phyloP scores from a whole-genome alignment of 2,113 vertebrate species.

The Oxyruncus cristatus region DNA sequence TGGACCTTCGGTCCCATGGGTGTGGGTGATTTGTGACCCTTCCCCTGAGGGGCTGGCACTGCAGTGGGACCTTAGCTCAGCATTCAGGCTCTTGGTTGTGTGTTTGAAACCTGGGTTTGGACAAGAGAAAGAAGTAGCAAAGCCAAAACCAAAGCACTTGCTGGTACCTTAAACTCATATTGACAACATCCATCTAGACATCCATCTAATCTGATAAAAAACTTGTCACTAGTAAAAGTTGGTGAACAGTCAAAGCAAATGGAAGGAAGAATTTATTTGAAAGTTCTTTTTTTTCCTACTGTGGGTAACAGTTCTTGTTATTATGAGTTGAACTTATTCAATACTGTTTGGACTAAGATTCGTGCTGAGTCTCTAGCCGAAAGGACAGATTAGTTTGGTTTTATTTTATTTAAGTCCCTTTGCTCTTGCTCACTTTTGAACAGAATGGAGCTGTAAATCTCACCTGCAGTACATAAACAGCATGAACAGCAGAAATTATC shows the following conservation, averaged over 20 bases:
- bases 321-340: not conserved
- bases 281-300: not conserved
- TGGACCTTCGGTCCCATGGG: fast-evolving
- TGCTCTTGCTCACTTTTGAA: slow-evolving; percentile 30
- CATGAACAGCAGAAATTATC: not conserved
- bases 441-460: slow-evolving; percentile 28
- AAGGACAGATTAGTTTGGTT: slow-evolving; percentile 36
- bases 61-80: not conserved
- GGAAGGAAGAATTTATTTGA: not conserved
- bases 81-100: not conserved
- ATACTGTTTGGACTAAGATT: not conserved
- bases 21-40: not conserved
- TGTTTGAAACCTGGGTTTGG: not conserved
- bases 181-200: not conserved
- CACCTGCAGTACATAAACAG: not conserved
- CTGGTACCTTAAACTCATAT: not conserved
- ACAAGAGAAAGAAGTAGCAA: not conserved
- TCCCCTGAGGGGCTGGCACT: not conserved
- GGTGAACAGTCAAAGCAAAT: not conserved
- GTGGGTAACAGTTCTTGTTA: not conserved
- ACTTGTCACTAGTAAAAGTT: not conserved
- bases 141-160: not conserved
- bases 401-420: slow-evolving; percentile 45
- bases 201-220: not conserved
- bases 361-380: not conserved